Evolutionary conservation across 1,140 invertebrate species (phyloP), one percentile per base, ranked within the genome.

Genomic region (Dryas iulia): DNA sequence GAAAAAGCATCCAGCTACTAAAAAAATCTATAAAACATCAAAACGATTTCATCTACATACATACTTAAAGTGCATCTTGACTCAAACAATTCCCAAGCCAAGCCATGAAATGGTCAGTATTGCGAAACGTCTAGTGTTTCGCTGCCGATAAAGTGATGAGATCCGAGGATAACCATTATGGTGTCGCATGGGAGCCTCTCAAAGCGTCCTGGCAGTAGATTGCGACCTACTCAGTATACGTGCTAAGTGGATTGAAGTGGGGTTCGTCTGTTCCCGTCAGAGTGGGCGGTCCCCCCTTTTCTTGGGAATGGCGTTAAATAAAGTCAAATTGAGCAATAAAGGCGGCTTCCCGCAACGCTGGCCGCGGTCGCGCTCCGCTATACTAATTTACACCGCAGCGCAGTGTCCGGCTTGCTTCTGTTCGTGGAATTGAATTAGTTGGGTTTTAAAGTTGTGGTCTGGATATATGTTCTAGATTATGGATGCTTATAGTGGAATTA

Each of bases 271-370:
- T 88, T 87, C 83, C 61, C 82, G 87, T 84, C 86, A 86, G 76
- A 72, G 57, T 65, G 75, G 78, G 83, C 59, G 71, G 68, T 56
- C 24, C 53, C 61, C 76, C 69, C 68, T 74, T n/a, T 76, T 64
- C 69, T 74, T 73, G 73, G 69, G 84, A 86, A 91, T 89, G 86
- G 89, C 87, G 83, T 89, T 91, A 90, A 91, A 92, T 89, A 91
- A 90, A 91, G 86, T 90, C 86, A 91, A 91, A 92, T 91, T 92
- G 90, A 91, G 89, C 87, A 91, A 91, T 91, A 92, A 92, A 91
- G 87, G 84, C 86, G 72, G 72, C 74, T 83, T 84, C 82, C 79
- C 67, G 78, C 87, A 89, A 89, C 87, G 82, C 83, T 84, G 79
- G 82, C 76, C 79, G 76, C 77, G 80, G 83, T 78, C 73, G 71